A percentile compares a stretch with the other conserved stretches of the same genome.
phyloP scores from a whole-genome alignment of 2,113 vertebrate genomes.

The Vulpes ferrilata region DNA sequence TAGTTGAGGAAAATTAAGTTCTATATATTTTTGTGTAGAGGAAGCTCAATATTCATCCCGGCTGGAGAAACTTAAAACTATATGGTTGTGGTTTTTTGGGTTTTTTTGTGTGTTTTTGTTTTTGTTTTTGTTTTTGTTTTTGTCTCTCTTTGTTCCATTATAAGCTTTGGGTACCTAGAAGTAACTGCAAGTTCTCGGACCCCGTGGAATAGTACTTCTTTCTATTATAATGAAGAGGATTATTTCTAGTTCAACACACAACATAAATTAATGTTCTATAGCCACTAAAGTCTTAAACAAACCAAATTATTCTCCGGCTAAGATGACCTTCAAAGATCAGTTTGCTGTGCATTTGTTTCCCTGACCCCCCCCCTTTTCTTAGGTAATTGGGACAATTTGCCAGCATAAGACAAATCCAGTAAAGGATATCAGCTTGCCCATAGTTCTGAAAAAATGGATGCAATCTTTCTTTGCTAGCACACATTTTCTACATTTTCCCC shows the following conservation, averaged over 20 bases:
- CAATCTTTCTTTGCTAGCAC: background rate
- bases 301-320: background rate
- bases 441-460: background rate
- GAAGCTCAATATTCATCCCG: background rate
- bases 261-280: background rate
- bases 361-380: background rate
- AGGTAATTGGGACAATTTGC: background rate
- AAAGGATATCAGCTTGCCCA: background rate
- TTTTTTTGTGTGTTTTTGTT: background rate
- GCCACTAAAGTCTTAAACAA: background rate
- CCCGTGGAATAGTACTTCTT: background rate
- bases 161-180: background rate
- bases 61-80: background rate
- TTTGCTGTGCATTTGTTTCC: background rate
- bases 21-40: conserved; percentile 41
- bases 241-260: background rate
- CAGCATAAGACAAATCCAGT: background rate
- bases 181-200: background rate
- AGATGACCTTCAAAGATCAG: background rate
- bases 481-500: background rate
- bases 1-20: conserved; percentile 72
- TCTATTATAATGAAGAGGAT: background rate
- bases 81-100: background rate
- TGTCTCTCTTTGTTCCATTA: background rate
- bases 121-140: background rate